Conservation (phyloP, 1,140 invertebrate genomes). For the Scaptomyza graminum region DNA sequence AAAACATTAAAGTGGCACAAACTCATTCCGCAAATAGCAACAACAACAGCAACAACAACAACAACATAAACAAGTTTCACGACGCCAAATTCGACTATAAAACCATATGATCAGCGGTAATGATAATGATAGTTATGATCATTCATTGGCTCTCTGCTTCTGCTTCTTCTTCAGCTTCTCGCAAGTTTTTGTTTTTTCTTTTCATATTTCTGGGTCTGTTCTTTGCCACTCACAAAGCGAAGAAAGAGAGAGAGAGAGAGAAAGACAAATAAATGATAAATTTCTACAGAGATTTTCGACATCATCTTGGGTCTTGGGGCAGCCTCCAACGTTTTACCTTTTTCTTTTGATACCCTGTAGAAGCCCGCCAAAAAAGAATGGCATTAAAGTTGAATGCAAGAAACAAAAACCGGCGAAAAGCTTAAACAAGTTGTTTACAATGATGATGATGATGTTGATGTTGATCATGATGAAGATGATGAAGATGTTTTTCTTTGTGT, state of each 20-base stretch:
- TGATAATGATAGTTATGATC: conserved; percentile 80
- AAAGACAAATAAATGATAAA: conserved; percentile 7
- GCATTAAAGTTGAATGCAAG: background rate
- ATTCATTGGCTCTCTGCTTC: conserved; percentile 61
- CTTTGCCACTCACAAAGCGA: conserved; percentile 15
- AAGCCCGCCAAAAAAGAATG: background rate
- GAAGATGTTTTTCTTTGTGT: too few relatives aligned
- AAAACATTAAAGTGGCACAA: conserved; percentile 68
- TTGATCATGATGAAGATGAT: too few relatives aligned
- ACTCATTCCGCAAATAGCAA: conserved; percentile 59
- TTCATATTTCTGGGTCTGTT: conserved; percentile 3
- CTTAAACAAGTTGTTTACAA: too few relatives aligned
- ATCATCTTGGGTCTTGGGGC: conserved; percentile 34
- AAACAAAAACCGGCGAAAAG: too few relatives aligned
- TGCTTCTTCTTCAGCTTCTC: conserved; percentile 17
- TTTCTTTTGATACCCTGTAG: conserved; percentile 30
- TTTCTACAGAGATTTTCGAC: conserved; percentile 48
- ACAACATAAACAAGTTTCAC: conserved; percentile 69
- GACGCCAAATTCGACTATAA: conserved; percentile 76
- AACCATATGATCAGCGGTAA: conserved; percentile 79
- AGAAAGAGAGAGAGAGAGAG: conserved; percentile 16
- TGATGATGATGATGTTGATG: too few relatives aligned
- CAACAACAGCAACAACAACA: conserved; percentile 27
- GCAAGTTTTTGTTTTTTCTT: background rate
- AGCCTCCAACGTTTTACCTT: conserved; percentile 38